Evolutionary conservation across 2,113 vertebrate species (phyloP).

Genomic region (Myrmecobius fasciatus): DNA sequence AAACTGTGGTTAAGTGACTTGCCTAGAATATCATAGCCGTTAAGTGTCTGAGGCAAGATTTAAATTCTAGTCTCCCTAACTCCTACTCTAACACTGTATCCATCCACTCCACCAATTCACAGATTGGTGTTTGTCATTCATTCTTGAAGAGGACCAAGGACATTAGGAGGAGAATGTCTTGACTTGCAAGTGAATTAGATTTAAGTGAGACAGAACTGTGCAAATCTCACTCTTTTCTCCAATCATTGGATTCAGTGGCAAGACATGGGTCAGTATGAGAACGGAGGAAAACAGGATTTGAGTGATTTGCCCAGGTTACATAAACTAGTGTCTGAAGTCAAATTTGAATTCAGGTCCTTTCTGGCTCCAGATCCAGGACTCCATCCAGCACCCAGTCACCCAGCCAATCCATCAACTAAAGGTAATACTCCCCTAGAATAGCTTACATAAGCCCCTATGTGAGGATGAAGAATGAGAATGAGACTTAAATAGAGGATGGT

Average conservation of each 20-base stretch:
- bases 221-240: too few species aligned
- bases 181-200: too few species aligned
- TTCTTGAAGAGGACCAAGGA: too few species aligned
- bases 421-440: too few species aligned
- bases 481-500: background rate
- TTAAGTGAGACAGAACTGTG: too few species aligned
- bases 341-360: background rate
- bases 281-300: background rate
- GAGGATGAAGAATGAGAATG: background rate
- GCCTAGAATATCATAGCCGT: background rate
- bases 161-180: too few species aligned
- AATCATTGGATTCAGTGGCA: too few species aligned
- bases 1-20: background rate
- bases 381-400: too few species aligned
- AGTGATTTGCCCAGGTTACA: background rate
- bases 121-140: too few species aligned
- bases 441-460: background rate
- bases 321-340: background rate
- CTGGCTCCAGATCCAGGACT: background rate
- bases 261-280: background rate
- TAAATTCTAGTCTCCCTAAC: background rate
- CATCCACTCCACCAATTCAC: background rate
- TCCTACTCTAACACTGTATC: background rate
- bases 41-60: background rate
- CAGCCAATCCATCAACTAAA: background rate